Percentiles rank a stretch among this genome's conserved stretches.
Conservation (phyloP, 2,888 invertebrate species). For the Amphipyra tragopoginis region DNA sequence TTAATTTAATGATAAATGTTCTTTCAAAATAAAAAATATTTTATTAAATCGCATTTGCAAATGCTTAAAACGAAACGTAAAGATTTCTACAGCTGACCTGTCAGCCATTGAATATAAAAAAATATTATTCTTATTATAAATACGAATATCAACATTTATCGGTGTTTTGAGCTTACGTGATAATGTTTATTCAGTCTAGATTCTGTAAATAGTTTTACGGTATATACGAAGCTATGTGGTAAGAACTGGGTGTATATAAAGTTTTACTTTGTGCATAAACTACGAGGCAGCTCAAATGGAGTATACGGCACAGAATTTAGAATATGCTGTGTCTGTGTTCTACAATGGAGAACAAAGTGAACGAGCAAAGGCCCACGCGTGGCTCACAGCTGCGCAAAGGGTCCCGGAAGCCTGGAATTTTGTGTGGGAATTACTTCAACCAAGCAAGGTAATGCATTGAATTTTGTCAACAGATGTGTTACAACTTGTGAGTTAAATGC, state of each 20-base stretch:
- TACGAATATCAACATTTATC: constrained; percentile 6
- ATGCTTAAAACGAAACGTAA: neutral
- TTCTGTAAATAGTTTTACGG: constrained; percentile 16
- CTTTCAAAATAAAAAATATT: too few relatives aligned
- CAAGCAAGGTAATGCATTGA: constrained; percentile 91
- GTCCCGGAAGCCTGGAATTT: constrained; percentile 98
- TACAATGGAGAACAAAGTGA: constrained; percentile 91
- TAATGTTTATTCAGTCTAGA: constrained; percentile 13
- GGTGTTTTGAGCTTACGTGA: constrained; percentile 7
- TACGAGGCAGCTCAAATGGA: constrained; percentile 82
- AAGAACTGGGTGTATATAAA: constrained; percentile 5
- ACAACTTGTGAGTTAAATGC: too few relatives aligned
- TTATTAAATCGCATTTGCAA: too few relatives aligned
- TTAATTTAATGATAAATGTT: too few relatives aligned
- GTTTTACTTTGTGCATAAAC: constrained; percentile 23
- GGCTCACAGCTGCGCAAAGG: constrained; percentile 95
- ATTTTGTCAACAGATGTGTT: too few relatives aligned
- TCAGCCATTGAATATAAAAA: constrained; percentile 34
- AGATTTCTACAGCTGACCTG: constrained; percentile 38
- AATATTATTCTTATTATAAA: constrained; percentile 29
- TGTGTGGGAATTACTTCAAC: constrained; percentile 96
- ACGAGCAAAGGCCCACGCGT: constrained; percentile 94
- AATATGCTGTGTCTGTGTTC: constrained; percentile 92
- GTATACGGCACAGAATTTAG: constrained; percentile 91
- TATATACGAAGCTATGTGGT: constrained; percentile 28